phyloP scores from a whole-genome alignment of 2,113 vertebrate genomes.

The Hippocampus abdominalis region DNA sequence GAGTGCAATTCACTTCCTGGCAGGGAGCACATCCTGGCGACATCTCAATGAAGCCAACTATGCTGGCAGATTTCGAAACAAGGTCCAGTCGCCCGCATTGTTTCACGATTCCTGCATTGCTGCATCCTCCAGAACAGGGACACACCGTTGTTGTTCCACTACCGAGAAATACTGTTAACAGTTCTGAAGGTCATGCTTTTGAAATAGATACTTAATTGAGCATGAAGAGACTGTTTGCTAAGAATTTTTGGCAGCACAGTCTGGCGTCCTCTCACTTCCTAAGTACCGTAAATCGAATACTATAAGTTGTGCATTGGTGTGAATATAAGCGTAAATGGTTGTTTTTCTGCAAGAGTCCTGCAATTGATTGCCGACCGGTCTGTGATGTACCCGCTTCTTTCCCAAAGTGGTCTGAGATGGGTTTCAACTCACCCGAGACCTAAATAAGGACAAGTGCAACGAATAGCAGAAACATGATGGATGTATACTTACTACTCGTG shows the following conservation, averaged over 20 bases:
- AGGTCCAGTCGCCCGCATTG: conserved; percentile 12
- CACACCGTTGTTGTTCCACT: conserved; percentile 1
- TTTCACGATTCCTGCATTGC: background rate
- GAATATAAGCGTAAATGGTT: too few relatives aligned
- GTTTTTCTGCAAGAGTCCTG: background rate
- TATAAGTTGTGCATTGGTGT: background rate
- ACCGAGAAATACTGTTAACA: conserved; percentile 10
- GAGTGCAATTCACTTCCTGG: conserved; percentile 46
- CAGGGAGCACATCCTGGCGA: conserved; percentile 27
- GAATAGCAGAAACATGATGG: background rate
- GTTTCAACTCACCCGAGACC: background rate
- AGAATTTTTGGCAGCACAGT: conserved; percentile 17
- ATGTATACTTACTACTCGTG: conserved; percentile 17
- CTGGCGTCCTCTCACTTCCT: too few relatives aligned
- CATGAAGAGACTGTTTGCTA: conserved; percentile 1
- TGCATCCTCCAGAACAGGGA: background rate
- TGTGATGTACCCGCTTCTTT: background rate
- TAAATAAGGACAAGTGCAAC: background rate
- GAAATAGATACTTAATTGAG: conserved; percentile 1
- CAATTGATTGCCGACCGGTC: background rate
- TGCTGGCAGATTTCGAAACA: conserved; percentile 15
- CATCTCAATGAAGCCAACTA: conserved; percentile 28
- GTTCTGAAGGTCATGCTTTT: conserved; percentile 5
- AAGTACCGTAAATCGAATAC: background rate
- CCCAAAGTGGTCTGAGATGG: background rate